phyloP scores from a whole-genome alignment of 2,113 vertebrate genomes.

The Nesoenas mayeri region DNA sequence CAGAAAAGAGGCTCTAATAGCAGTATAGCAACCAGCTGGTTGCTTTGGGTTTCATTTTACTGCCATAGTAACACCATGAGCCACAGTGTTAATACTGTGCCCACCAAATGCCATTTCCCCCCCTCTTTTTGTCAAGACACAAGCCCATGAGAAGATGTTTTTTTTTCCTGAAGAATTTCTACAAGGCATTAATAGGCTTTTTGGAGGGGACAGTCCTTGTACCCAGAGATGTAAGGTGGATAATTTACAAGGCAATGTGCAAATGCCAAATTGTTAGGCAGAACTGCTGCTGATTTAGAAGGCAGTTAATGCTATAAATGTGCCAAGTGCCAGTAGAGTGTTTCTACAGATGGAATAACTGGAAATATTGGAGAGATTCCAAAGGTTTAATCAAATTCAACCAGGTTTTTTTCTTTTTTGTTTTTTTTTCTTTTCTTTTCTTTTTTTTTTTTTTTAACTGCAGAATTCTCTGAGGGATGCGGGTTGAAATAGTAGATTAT shows the following conservation, averaged over 20 bases:
- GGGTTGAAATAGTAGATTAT: slow-evolving; percentile 59
- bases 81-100: not conserved
- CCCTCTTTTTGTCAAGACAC: not conserved
- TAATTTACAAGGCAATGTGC: slow-evolving; percentile 69
- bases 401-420: not conserved
- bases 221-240: slow-evolving; percentile 47
- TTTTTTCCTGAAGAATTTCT: slow-evolving; percentile 33
- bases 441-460: not conserved
- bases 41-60: not conserved
- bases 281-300: slow-evolving; percentile 73
- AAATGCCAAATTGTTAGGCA: slow-evolving; percentile 74
- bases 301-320: slow-evolving; percentile 70
- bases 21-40: slow-evolving; percentile 41
- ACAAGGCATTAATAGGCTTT: slow-evolving; percentile 21
- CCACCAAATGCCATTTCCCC: not conserved
- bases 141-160: not conserved
- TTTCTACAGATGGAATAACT: slow-evolving; percentile 77
- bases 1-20: not conserved
- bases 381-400: slow-evolving; percentile 75
- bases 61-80: slow-evolving; percentile 54
- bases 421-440: too few relatives aligned
- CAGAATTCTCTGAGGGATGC: slow-evolving; percentile 47
- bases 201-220: slow-evolving; percentile 7
- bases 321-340: slow-evolving; percentile 73
- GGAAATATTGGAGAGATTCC: slow-evolving; percentile 72